Base-by-base conservation (phyloP, 2,113 vertebrate genomes). In the Peromyscus californicus region DNA sequence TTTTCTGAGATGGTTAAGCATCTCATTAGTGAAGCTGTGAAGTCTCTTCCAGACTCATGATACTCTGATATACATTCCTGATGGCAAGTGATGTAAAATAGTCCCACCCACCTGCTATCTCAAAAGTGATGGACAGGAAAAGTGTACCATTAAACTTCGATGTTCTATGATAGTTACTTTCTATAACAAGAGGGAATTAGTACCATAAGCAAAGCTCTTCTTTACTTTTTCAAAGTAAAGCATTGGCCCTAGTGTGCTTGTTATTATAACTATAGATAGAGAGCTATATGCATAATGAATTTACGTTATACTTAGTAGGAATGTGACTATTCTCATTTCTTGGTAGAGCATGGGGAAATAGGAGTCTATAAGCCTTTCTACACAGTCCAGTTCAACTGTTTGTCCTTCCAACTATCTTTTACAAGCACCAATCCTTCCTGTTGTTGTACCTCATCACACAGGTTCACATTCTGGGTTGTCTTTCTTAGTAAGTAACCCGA, bases 71-170 rank as follows among this genome's bases (percentile, higher is more conserved):
- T 7, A 93, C 0, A 2, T 24, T 96, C 97, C 86, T 94, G 90
- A 97, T 61, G 59, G 65, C 97, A 97, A 86, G 48, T 59, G 72
- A 80, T 88, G 84, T 97, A 93, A 82, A 96, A 97, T 95, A 92
- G 89, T 98, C 96, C 98, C 94, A 99, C 98, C 98, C 99, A 99
- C 99, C 99, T 99, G 99, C 99, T 98, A 99, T 99, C 99, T 99
- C 99, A 99, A 99, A 99, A 98, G 98, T 99, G 99, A 99, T 99
- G 85, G 99, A 99, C 97, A 99, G 99, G 97, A 99, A 99, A 97
- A 99, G 99, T 95, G 98, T 98, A 98, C 98, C 98, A 98, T 99
- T 99, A 99, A 99, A 98, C 98, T 99, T 99, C 97, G 93, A 99
- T 94, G 97, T 98, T 97, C 98, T 99, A 98, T 99, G 98, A 98